These are phyloP conservation scores for Eustalomyia histrio DNA, from an alignment of 2,888 invertebrate species.

Conservation along the genomic window DNA sequence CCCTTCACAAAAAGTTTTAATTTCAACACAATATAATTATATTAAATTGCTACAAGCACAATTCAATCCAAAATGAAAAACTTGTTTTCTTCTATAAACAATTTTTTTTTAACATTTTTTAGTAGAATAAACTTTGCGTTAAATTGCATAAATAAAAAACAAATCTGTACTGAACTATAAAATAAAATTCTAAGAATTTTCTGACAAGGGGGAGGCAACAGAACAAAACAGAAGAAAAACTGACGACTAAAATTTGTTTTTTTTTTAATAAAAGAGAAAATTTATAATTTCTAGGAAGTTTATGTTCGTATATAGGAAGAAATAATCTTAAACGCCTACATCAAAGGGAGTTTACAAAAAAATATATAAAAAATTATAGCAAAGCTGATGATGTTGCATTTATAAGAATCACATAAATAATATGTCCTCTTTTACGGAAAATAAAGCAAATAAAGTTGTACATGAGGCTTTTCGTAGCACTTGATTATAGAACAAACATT, in stretches of 20 bases:
- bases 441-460: conserved; percentile 12
- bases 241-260: not conserved
- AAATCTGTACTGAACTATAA: conserved; percentile 31
- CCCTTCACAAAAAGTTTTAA: not conserved
- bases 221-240: conserved; percentile 9
- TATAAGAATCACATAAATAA: conserved; percentile 29
- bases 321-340: conserved; percentile 35
- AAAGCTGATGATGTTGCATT: conserved; percentile 57
- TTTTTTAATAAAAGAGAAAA: not conserved
- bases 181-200: conserved; percentile 44
- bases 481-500: too few relatives aligned
- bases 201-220: conserved; percentile 34
- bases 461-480: too few relatives aligned
- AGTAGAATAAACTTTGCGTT: conserved; percentile 24
- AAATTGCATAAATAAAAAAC: conserved; percentile 12
- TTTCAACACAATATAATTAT: conserved; percentile 29
- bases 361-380: conserved; percentile 4
- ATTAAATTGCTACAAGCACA: conserved; percentile 36
- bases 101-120: not conserved
- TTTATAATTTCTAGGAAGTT: not conserved
- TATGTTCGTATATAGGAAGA: not conserved
- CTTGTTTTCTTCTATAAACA: not conserved
- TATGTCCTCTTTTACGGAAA: conserved; percentile 10
- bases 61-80: conserved; percentile 29
- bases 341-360: conserved; percentile 23